These are phyloP conservation scores for Tinamus guttatus DNA, from an alignment of 2,113 vertebrate genomes.

Conservation along the genomic window DNA sequence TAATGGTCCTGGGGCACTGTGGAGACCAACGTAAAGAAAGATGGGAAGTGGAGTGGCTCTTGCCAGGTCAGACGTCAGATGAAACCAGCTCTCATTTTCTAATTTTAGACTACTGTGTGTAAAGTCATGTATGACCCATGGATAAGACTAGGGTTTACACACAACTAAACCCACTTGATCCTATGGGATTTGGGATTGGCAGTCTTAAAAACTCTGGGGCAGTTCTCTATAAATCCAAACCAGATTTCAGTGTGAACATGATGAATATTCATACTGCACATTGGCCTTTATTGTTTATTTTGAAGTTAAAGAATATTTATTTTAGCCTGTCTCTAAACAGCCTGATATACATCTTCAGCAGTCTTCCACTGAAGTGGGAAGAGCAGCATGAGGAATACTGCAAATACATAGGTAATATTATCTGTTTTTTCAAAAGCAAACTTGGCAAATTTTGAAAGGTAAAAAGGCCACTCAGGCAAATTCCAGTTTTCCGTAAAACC, in stretches of 20 bases:
- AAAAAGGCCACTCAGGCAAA: constrained; percentile 27
- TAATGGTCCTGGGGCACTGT: background rate
- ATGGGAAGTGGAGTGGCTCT: background rate
- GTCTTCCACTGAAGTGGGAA: constrained; percentile 45
- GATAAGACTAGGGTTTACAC: background rate
- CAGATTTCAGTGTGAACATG: constrained; percentile 6
- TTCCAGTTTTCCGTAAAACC: constrained; percentile 40
- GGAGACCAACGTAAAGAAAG: background rate
- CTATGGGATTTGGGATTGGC: background rate
- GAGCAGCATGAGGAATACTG: constrained; percentile 41
- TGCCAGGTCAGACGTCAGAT: background rate
- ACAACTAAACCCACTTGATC: background rate
- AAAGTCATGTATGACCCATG: background rate
- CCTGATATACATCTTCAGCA: constrained; percentile 27
- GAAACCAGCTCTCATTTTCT: background rate
- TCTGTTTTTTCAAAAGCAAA: constrained; percentile 56
- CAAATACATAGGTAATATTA: constrained; percentile 62
- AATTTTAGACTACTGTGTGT: background rate
- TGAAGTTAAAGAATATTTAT: constrained; percentile 61
- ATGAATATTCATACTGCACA: constrained; percentile 26
- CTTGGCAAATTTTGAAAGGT: constrained; percentile 59
- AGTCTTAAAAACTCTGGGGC: background rate
- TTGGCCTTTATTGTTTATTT: constrained; percentile 52
- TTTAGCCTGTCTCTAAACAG: constrained; percentile 66
- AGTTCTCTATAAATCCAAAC: constrained; percentile 1